Conservation (phyloP, 2,888 invertebrate species). For the Orthosia gothica region DNA sequence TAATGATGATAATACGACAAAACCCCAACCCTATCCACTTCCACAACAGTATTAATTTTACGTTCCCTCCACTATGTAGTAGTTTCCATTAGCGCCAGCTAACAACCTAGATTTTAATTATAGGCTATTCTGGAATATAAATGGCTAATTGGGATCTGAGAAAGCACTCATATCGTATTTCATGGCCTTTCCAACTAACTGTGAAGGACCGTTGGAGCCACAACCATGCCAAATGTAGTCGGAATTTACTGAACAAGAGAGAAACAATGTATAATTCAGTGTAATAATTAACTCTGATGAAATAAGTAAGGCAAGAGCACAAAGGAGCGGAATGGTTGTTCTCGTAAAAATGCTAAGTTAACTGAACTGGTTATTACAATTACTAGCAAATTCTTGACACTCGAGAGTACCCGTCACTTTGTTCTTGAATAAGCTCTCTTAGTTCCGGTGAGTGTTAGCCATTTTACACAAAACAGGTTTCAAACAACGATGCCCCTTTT, state of each 20-base stretch:
- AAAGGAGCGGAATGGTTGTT: constrained; percentile 21
- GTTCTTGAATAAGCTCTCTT: constrained; percentile 68
- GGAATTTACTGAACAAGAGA: constrained; percentile 32
- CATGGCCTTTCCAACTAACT: constrained; percentile 48
- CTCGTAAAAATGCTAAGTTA: constrained; percentile 39
- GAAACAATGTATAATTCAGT: constrained; percentile 25
- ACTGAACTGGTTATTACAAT: constrained; percentile 49
- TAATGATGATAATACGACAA: constrained; percentile 16
- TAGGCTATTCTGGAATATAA: constrained; percentile 50
- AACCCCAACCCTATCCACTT: constrained; percentile 1
- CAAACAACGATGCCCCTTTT: constrained; percentile 82
- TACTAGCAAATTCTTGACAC: constrained; percentile 60
- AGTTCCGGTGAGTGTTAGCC: constrained; percentile 76
- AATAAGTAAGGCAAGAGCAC: constrained; percentile 16
- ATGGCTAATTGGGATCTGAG: constrained; percentile 54
- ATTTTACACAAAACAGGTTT: constrained; percentile 85
- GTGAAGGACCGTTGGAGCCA: constrained; percentile 38
- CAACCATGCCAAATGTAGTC: constrained; percentile 46
- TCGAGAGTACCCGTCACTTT: constrained; percentile 66
- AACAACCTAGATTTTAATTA: constrained; percentile 45
- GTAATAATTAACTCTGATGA: constrained; percentile 18
- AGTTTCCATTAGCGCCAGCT: constrained; percentile 22
- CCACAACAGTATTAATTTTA: constrained; percentile 43
- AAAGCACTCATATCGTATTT: constrained; percentile 61
- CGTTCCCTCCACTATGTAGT: constrained; percentile 5